A percentile compares a stretch with the other conserved stretches of the same genome.
phyloP scores from a whole-genome alignment of 2,113 vertebrate genomes.

The Rhinogobius similis region DNA sequence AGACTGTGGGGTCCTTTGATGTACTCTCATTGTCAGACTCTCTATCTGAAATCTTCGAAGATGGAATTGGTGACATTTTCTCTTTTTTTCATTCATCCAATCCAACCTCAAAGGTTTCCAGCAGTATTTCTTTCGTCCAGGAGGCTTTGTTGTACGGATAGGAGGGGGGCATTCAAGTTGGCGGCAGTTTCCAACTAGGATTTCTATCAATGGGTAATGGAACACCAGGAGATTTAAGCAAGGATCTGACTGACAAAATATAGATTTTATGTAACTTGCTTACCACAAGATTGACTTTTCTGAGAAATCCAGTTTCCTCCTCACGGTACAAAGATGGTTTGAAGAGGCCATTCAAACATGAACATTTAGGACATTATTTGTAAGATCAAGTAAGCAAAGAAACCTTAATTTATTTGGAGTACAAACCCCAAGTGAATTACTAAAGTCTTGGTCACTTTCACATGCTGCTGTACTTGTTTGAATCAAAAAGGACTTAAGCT shows the following conservation, averaged over 20 bases:
- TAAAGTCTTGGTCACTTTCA: not conserved
- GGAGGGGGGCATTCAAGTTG: slow-evolving; percentile 53
- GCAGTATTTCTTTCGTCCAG: slow-evolving; percentile 60
- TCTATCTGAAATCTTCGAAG: slow-evolving; percentile 73
- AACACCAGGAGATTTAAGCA: slow-evolving; percentile 56
- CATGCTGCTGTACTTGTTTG: not conserved
- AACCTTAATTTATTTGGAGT: not conserved
- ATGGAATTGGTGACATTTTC: slow-evolving; percentile 77
- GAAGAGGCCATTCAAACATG: not conserved
- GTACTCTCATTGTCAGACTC: slow-evolving; percentile 75
- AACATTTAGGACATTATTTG: not conserved
- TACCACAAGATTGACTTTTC: slow-evolving; percentile 11
- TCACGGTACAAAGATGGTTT: not conserved
- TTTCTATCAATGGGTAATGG: slow-evolving; percentile 63
- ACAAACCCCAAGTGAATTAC: not conserved
- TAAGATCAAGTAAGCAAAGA: not conserved
- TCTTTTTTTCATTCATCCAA: slow-evolving; percentile 75
- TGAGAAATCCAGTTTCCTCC: slow-evolving; percentile 31
- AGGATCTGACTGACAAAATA: slow-evolving; percentile 52
- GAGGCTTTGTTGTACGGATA: slow-evolving; percentile 67
- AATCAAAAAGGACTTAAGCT: slow-evolving; percentile 5
- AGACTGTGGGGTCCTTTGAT: slow-evolving; percentile 78
- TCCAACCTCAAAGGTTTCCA: slow-evolving; percentile 76
- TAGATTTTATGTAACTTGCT: slow-evolving; percentile 32
- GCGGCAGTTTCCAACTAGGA: slow-evolving; percentile 56